phyloP scores from a whole-genome alignment of 2,888 invertebrate species.

The Agriotes lineatus region DNA sequence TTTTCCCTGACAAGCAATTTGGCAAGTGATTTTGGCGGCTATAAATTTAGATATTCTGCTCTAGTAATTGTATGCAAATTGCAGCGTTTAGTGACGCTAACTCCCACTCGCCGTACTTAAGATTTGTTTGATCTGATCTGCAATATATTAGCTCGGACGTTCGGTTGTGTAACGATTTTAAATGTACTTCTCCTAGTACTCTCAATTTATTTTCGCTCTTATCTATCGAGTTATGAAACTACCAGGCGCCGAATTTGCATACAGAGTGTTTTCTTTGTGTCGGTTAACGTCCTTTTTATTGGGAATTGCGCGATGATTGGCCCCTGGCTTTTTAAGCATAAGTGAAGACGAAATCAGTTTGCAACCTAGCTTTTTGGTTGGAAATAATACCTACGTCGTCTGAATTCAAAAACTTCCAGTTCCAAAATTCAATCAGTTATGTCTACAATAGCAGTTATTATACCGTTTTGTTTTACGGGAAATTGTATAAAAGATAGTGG shows the following conservation, averaged over 20 bases:
- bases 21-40: conserved; percentile 3
- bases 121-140: conserved; percentile 5
- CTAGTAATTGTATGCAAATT: conserved; percentile 15
- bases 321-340: too few relatives aligned
- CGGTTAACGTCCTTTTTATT: too few relatives aligned
- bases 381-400: too few relatives aligned
- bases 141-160: neutral
- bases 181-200: neutral
- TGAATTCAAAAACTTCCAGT: too few relatives aligned
- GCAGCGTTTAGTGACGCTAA: conserved; percentile 5
- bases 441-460: too few relatives aligned
- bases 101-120: neutral
- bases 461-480: too few relatives aligned
- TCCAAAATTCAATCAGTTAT: too few relatives aligned
- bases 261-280: neutral
- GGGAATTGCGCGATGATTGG: too few relatives aligned
- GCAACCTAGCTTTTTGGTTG: too few relatives aligned
- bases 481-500: too few relatives aligned
- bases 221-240: neutral
- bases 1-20: neutral
- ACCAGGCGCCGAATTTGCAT: conserved; percentile 4
- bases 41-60: conserved; percentile 3
- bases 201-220: neutral
- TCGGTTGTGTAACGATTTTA: neutral
- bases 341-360: too few relatives aligned